Conservation (phyloP, 2,888 invertebrate species). For the Stenurella melanura region DNA sequence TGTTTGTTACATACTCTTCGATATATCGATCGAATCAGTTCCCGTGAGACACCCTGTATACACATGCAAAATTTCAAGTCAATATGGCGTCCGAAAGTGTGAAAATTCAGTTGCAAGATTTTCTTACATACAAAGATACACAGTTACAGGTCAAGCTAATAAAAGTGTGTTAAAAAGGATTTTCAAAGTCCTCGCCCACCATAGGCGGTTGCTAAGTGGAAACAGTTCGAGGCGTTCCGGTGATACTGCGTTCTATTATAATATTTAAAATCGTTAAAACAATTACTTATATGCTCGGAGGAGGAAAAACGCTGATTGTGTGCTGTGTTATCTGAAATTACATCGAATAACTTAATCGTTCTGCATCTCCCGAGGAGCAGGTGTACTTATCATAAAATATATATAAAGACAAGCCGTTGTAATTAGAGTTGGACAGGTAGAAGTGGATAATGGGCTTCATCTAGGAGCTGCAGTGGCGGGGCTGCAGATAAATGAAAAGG, state of each 20-base stretch:
- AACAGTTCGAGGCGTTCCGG: constrained; percentile 11
- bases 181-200: no score
- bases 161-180: no score
- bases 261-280: constrained; percentile 44
- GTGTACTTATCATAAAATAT: constrained; percentile 41
- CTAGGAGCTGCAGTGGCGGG: constrained; percentile 17
- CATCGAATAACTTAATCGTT: constrained; percentile 48
- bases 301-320: constrained; percentile 27
- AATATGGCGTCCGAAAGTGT: no score
- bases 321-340: constrained; percentile 47
- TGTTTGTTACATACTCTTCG: no score
- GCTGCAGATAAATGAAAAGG: background rate
- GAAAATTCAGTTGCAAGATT: no score
- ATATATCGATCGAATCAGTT: no score
- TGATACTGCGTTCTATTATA: constrained; percentile 29
- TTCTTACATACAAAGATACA: no score
- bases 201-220: background rate
- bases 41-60: no score
- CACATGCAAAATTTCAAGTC: no score
- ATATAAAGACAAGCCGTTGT: constrained; percentile 25
- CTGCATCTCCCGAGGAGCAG: constrained; percentile 37
- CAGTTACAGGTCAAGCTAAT: no score
- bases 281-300: constrained; percentile 28
- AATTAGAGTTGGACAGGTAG: constrained; percentile 18
- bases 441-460: constrained; percentile 28